Evolutionary conservation across 2,113 vertebrate genomes (phyloP), one percentile per base, ranked within the genome.

Genomic region (Scophthalmus maximus): DNA sequence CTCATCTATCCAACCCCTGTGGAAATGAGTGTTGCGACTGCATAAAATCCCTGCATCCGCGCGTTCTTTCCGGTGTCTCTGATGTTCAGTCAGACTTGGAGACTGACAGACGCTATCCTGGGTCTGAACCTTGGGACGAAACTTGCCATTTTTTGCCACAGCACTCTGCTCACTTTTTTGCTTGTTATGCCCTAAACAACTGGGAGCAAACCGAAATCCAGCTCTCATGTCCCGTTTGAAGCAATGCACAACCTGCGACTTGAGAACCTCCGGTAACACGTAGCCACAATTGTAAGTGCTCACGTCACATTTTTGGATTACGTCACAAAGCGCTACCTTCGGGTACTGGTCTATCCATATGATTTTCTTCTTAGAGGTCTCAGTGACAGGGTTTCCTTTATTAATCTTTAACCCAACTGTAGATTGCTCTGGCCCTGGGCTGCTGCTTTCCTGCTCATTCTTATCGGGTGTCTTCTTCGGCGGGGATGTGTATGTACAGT

Each of bases 281-380:
- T 53, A 84, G 20, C 61, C 30, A 66, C 75, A 85, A 12, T 51
- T 7, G 3, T 76, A 64, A 47, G 32, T 14, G n/a, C 61, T 74
- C 8, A 23, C 4, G 1, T 79, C 40, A 70, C 32, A 84, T 20
- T 34, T 63, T 63, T 71, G 40, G 25, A 81, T 56, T 10, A 91
- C 17, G 14, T 90, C 79, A 46, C 85, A 90, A 53, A 90, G 86
- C 0, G 3, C 69, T 72, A 91, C 83, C 32, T 63, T 83, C 1
- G 79, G 80, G 20, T 84, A 70, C 51, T 14, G 59, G 51, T 42
- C 29, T 60, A 70, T 32, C 73, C 61, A 69, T 26, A 58, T 14
- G 0, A 61, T 2, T 27, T 47, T 36, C 56, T 85, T 79, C 55
- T 66, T 40, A 3, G 51, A 12, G 11, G 20, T 8, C 18, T 76